These are phyloP conservation scores for Cataglyphis altisquamis DNA, from an alignment of 2,888 invertebrate species.

Conservation along the genomic window DNA sequence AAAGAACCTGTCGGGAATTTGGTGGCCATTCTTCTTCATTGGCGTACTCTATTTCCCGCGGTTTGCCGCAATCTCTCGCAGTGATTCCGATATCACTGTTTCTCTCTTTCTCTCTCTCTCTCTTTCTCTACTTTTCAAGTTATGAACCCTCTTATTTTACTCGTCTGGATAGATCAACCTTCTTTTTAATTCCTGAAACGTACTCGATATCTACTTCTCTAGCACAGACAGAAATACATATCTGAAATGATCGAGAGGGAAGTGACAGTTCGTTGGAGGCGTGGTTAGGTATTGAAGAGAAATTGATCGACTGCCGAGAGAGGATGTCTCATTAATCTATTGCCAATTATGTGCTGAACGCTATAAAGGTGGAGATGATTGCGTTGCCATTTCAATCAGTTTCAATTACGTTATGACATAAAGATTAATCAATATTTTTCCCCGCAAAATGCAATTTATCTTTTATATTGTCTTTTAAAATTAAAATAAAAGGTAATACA, in stretches of 20 bases:
- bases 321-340: slow-evolving; percentile 65
- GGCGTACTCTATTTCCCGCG: slow-evolving; percentile 77
- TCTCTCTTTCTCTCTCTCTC: not conserved
- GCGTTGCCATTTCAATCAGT: slow-evolving; percentile 41
- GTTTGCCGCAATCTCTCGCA: slow-evolving; percentile 72
- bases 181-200: slow-evolving; percentile 59
- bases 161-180: slow-evolving; percentile 58
- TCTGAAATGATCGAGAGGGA: slow-evolving; percentile 49
- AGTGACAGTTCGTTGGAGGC: slow-evolving; percentile 23
- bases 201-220: slow-evolving; percentile 65
- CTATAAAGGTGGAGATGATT: slow-evolving; percentile 44
- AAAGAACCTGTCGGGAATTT: slow-evolving; percentile 78
- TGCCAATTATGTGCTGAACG: slow-evolving; percentile 48
- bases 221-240: slow-evolving; percentile 64
- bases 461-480: not conserved
- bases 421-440: slow-evolving; percentile 30
- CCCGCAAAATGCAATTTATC: not conserved
- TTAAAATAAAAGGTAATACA: not conserved
- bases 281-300: slow-evolving; percentile 40
- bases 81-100: slow-evolving; percentile 67
- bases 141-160: slow-evolving; percentile 17
- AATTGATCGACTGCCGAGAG: slow-evolving; percentile 62
- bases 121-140: not conserved
- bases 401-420: slow-evolving; percentile 37
- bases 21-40: slow-evolving; percentile 78